phyloP scores from a whole-genome alignment of 2,113 vertebrate species.

The Pipa parva region DNA sequence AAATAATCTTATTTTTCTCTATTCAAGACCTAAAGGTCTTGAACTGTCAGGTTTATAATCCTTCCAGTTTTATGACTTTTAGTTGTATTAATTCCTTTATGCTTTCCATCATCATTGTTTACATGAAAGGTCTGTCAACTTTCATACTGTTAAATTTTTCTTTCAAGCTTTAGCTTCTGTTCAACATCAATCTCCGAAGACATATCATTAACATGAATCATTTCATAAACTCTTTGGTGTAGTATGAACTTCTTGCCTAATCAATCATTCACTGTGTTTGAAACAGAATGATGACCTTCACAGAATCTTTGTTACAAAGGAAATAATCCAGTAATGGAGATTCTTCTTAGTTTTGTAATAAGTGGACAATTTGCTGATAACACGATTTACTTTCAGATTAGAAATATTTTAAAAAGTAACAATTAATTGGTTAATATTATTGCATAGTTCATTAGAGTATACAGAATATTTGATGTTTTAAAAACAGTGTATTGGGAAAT shows the following conservation, averaged over 20 bases:
- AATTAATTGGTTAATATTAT: too few relatives aligned
- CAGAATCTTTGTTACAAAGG: conserved; percentile 53
- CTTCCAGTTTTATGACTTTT: conserved; percentile 66
- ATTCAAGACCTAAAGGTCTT: conserved; percentile 65
- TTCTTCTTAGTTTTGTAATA: conserved; percentile 26
- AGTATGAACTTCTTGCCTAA: conserved; percentile 63
- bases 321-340: conserved; percentile 55
- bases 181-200: conserved; percentile 67
- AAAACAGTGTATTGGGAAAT: too few relatives aligned
- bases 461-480: too few relatives aligned
- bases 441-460: too few relatives aligned
- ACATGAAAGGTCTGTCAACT: conserved; percentile 54
- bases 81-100: conserved; percentile 68
- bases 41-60: conserved; percentile 73
- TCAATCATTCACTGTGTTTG: conserved; percentile 62
- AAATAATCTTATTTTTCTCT: conserved; percentile 67
- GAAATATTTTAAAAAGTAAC: too few relatives aligned
- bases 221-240: conserved; percentile 59
- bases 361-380: too few relatives aligned
- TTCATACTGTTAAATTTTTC: conserved; percentile 69
- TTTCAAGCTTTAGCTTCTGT: conserved; percentile 70
- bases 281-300: conserved; percentile 69
- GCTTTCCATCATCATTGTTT: conserved; percentile 63
- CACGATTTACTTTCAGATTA: too few relatives aligned
- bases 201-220: conserved; percentile 73